Percentiles rank a stretch among this genome's conserved stretches.
phyloP scores from a whole-genome alignment of 2,113 vertebrate species.

The Mugil cephalus region DNA sequence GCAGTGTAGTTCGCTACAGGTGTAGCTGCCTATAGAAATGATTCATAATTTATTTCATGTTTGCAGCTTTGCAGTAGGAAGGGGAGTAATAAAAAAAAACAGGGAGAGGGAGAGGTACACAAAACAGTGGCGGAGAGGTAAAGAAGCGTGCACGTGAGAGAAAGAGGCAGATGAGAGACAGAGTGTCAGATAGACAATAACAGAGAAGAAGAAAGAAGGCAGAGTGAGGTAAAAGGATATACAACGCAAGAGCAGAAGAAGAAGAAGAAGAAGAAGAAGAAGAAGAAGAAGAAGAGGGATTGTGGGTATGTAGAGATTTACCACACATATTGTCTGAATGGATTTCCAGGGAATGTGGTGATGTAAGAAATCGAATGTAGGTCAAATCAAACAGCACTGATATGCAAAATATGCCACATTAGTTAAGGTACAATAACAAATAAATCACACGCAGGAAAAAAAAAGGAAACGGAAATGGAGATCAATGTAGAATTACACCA shows the following conservation, averaged over 20 bases:
- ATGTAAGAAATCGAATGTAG: not conserved
- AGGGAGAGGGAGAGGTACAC: not conserved
- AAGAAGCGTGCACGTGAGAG: slow-evolving; percentile 3
- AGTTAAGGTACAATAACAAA: not conserved
- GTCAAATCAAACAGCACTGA: too few relatives aligned
- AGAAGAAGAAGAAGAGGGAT: not conserved
- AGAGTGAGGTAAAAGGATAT: not conserved
- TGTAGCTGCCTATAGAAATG: slow-evolving; percentile 69
- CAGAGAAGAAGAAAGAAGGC: not conserved
- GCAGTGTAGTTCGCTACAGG: slow-evolving; percentile 63
- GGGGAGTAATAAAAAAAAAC: slow-evolving; percentile 13
- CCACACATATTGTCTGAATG: not conserved
- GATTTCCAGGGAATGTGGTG: too few relatives aligned
- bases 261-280: not conserved
- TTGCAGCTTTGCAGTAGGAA: slow-evolving; percentile 34
- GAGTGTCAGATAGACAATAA: not conserved
- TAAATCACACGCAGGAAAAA: not conserved
- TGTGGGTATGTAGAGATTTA: not conserved
- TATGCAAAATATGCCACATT: not conserved
- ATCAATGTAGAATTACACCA: not conserved
- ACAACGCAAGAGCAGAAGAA: not conserved
- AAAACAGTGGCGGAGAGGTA: not conserved
- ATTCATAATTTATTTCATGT: slow-evolving; percentile 72
- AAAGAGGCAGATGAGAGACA: not conserved
- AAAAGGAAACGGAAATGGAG: not conserved